These are phyloP conservation scores for Protomyctophum bolini DNA, from an alignment of 2,113 vertebrate genomes.

Conservation along the genomic window DNA sequence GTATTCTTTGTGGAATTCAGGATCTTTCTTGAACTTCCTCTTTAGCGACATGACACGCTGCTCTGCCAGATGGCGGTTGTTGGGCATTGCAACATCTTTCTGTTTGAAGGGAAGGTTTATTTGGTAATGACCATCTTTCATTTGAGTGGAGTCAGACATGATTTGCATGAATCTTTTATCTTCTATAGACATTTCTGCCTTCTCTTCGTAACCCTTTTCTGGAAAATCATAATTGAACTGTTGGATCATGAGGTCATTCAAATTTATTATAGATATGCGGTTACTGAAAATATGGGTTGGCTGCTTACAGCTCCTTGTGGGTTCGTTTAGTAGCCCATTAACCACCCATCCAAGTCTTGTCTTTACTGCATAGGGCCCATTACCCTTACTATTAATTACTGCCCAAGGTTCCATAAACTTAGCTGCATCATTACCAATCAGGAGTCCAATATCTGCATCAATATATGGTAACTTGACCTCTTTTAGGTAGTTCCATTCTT, in stretches of 20 bases:
- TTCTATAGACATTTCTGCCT: not conserved
- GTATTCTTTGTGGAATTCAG: not conserved
- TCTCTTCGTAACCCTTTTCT: too few relatives aligned
- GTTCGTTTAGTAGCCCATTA: not conserved
- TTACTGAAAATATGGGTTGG: too few relatives aligned
- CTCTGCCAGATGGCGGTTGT: not conserved
- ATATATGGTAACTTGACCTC: not conserved
- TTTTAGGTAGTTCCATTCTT: constrained; percentile 1
- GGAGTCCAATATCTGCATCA: not conserved
- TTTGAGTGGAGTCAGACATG: not conserved
- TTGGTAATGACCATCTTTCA: not conserved
- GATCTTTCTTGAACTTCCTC: not conserved
- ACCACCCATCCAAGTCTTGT: not conserved
- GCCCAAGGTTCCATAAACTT: not conserved
- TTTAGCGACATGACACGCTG: not conserved
- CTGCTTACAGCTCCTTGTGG: too few relatives aligned
- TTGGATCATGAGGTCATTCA: too few relatives aligned
- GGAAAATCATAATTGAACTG: too few relatives aligned
- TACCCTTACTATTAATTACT: not conserved
- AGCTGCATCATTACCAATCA: constrained; percentile 2
- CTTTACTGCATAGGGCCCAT: not conserved
- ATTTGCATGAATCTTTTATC: not conserved
- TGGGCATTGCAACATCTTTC: not conserved
- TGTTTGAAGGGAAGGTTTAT: not conserved
- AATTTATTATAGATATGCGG: too few relatives aligned